Percentiles rank a stretch among this genome's conserved stretches.
These are phyloP conservation scores for Myiozetetes cayanensis DNA, from an alignment of 2,113 vertebrate genomes.

Conservation along the genomic window DNA sequence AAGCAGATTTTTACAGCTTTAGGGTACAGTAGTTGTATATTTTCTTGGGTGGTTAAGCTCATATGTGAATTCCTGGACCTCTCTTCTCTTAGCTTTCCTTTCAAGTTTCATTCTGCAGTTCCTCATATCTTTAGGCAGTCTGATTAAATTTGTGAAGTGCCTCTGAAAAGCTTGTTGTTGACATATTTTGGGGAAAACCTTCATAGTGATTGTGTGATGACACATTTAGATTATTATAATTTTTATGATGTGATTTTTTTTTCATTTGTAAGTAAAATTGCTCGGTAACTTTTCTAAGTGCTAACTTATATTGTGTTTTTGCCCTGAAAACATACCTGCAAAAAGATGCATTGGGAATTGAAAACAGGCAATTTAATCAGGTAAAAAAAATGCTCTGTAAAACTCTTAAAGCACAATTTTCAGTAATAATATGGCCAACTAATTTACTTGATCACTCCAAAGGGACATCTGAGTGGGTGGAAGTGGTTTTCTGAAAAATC, in stretches of 20 bases:
- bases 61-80: neutral
- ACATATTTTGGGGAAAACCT: neutral
- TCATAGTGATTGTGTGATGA: neutral
- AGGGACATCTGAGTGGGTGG: neutral
- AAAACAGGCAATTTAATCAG: neutral
- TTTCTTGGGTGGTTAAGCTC: neutral
- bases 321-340: neutral
- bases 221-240: neutral
- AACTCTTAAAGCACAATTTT: neutral
- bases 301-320: neutral
- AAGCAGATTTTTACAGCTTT: neutral
- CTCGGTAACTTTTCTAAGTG: neutral
- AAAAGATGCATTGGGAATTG: neutral
- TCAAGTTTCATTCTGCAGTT: neutral
- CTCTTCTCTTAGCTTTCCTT: neutral
- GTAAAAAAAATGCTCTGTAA: neutral
- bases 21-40: neutral
- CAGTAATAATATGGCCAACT: neutral
- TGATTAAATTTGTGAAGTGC: neutral
- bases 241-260: neutral
- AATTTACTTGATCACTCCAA: neutral
- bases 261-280: neutral
- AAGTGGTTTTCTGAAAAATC: neutral
- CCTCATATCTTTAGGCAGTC: neutral
- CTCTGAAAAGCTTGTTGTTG: neutral